Evolutionary conservation across 2,888 invertebrate species (phyloP), one percentile per base, ranked within the genome.

Genomic region (Chironomus tentans): DNA sequence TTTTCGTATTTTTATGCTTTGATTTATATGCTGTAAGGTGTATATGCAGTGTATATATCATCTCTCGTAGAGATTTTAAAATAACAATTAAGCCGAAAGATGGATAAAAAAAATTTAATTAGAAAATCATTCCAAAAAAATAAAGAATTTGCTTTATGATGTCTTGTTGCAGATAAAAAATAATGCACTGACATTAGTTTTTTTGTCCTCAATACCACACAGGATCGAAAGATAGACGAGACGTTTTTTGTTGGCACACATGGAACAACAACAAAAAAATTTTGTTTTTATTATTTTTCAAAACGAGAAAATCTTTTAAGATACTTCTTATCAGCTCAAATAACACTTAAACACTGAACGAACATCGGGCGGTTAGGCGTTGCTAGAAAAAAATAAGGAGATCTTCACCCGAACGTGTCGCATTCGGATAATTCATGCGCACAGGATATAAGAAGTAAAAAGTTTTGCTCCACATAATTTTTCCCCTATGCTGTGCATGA

Each of bases 251-350:
- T 28, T 28, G 28, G 28, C 28, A 28, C 38, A 38, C 38, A 38
- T 38, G 38, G 38, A 38, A 38, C 38, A 38, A 38, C 38, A 38
- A 38, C 38, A 38, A 38, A 38, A 56, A 50, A 18, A 18, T 15
- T 56, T 18, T 15, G n/a, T 56, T 56, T 56, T 56, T 50, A 15
- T 50, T 28, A 28, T 38, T 38, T 38, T 38, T 38, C 38, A n/a
- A n/a, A n/a, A 10, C 7, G 56, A 56, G 56, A 56, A 56, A 56
- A 18, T 56, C 56, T 56, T 56, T 56, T 18, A 65, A 65, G 65
- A 65, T 65, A 21, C 74, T 65, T 74, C 65, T 62, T 74, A 68
- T 62, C 74, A 74, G 74, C 48, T 68, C 48, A 62, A 74, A 46
- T 62, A 74, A 68, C 74, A 62, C 24, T 48, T 62, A 68, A 46